Evolutionary conservation across 2,113 vertebrate species (phyloP).

Genomic region (Accipiter virgatus): DNA sequence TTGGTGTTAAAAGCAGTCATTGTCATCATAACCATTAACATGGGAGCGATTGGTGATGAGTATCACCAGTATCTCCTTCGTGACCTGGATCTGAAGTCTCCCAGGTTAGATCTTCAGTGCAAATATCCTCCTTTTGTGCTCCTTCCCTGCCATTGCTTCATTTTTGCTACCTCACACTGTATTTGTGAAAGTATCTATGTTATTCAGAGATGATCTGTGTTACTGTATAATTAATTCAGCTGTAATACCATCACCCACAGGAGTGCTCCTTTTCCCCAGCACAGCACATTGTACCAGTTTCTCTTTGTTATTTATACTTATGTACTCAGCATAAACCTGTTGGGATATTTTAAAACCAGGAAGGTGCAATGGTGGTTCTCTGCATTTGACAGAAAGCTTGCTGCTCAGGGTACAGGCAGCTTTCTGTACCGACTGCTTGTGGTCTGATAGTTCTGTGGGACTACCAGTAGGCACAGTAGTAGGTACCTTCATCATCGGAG

Average conservation of each 20-base stretch:
- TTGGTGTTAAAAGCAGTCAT: background rate
- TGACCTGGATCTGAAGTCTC: background rate
- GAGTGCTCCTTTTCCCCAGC: background rate
- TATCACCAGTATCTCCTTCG: background rate
- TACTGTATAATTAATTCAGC: background rate
- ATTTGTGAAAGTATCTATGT: background rate
- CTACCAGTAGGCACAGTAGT: slow-evolving; percentile 47
- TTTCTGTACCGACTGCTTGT: background rate
- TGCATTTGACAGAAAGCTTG: background rate
- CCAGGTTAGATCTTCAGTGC: background rate
- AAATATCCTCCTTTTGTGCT: background rate
- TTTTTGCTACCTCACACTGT: background rate
- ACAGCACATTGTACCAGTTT: background rate
- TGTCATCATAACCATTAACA: background rate
- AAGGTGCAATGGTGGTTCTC: background rate
- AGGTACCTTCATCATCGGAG: background rate
- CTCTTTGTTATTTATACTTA: background rate
- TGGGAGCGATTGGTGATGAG: background rate
- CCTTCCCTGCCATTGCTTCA: background rate
- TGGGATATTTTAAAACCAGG: background rate
- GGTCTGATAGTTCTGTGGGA: background rate
- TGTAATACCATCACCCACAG: background rate
- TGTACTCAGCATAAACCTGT: background rate
- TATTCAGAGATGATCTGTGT: background rate
- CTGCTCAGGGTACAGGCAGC: background rate